These are phyloP conservation scores for Ispidina picta DNA, from an alignment of 2,797 vertebrate species.

Conservation along the genomic window DNA sequence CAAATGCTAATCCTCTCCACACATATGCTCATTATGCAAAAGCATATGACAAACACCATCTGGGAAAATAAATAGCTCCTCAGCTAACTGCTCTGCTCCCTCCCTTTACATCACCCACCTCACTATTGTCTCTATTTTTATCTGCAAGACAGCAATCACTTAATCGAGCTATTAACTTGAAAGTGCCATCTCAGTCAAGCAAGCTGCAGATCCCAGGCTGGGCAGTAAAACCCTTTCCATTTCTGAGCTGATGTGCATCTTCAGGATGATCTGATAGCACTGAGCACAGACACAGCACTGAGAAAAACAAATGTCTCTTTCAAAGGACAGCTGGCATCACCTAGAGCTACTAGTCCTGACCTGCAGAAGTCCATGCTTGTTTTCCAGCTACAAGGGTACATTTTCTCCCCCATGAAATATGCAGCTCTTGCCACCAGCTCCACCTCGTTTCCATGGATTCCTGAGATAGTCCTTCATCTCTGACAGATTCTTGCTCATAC, in stretches of 20 bases:
- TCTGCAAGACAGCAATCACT: constrained; percentile 46
- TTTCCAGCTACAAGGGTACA: neutral
- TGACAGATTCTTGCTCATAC: constrained; percentile 48
- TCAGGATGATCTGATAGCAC: neutral
- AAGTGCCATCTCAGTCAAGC: neutral
- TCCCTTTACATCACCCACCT: constrained; percentile 51
- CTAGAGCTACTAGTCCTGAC: neutral
- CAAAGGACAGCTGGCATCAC: neutral
- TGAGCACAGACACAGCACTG: neutral
- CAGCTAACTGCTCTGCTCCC: constrained; percentile 29
- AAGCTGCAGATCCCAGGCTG: neutral
- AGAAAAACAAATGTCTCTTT: neutral
- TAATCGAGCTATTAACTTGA: constrained; percentile 36
- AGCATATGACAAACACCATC: constrained; percentile 74
- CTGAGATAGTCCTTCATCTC: constrained; percentile 38
- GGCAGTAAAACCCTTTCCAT: neutral
- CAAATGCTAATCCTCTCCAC: constrained; percentile 65
- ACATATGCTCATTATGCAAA: constrained; percentile 71
- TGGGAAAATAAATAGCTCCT: constrained; percentile 68
- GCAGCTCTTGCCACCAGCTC: neutral
- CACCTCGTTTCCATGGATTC: constrained; percentile 53
- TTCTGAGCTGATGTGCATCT: neutral
- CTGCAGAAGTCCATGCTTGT: neutral
- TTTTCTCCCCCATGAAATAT: constrained; percentile 34
- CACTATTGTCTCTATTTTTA: constrained; percentile 67